Evolutionary conservation across 2,797 vertebrate genomes (phyloP), one percentile per base, ranked within the genome.

Genomic region (Enteromius mattozi): DNA sequence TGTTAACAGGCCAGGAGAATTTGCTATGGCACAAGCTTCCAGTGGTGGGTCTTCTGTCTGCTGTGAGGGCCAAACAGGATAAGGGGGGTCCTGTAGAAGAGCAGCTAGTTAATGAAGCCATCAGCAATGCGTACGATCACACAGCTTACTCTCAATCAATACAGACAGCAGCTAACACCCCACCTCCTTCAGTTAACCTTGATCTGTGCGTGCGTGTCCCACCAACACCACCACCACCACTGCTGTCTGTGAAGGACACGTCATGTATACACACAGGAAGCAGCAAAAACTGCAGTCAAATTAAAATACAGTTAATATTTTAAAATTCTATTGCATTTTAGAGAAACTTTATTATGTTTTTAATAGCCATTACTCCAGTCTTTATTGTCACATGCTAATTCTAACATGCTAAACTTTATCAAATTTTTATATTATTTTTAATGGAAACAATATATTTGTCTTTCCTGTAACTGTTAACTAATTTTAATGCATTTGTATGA

Each of bases 151-250:
- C 66, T 69, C 79, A 65, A 86, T 84, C 78, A 81, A 86, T 84
- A 82, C 51, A 59, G 78, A 80, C 78, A 77, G 81, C 49, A 75
- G 70, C 63, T 45, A 70, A 77, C 82, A 54, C 70, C 70, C 37
- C 51, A 42, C 75, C 80, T 51, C 78, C 86, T 82, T 85, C 74
- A 68, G 21, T 81, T 87, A 82, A 87, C 83, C 86, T 87, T 87
- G 74, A 70, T 84, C 79, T 87, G 65, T 35, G 56, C 21, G 10
- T 68, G 42, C 3, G 3, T 33, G 61, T 49, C n/a, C 56, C 24
- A 56, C 12, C 63, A 51, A 33, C 78, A 54, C 27, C 80, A 45
- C 40, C 70, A 13, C n/a, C 8, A 7, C 35, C 10, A 14, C 45
- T 14, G 2, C 49, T 69, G 37, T 78, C 35, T 83, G 61, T 68